These are phyloP conservation scores for Pachyuromys duprasi DNA, from an alignment of 2,797 vertebrate species.

Conservation along the genomic window DNA sequence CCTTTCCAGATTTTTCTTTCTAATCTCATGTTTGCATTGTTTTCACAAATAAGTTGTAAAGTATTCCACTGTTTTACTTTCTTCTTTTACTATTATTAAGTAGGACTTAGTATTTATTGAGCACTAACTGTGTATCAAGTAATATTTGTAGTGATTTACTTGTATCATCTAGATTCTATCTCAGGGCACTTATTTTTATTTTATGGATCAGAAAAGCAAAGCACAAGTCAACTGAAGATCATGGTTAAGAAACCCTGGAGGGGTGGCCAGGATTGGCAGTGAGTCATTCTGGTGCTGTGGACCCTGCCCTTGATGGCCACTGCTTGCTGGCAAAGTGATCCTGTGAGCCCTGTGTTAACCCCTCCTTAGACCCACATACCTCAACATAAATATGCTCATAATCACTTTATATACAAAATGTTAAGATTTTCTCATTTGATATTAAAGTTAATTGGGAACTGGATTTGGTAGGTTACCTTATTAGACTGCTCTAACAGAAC, in stretches of 20 bases:
- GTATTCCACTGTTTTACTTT: constrained; percentile 20
- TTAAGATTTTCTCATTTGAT: constrained; percentile 6
- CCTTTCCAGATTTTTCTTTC: constrained; percentile 16
- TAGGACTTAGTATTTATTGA: neutral
- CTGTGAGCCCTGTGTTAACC: neutral
- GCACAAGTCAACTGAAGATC: neutral
- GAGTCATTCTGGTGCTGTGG: neutral
- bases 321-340: neutral
- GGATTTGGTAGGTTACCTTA: neutral
- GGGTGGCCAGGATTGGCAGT: neutral
- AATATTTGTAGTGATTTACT: neutral
- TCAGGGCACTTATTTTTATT: neutral
- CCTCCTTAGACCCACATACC: neutral
- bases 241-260: neutral
- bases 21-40: constrained; percentile 14
- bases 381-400: neutral
- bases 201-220: constrained; percentile 22
- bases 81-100: constrained; percentile 27
- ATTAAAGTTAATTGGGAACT: neutral
- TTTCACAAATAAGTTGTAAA: neutral
- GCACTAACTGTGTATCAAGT: neutral
- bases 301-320: neutral
- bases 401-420: constrained; percentile 24
- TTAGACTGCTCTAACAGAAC: neutral
- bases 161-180: neutral